Evolutionary conservation across 2,888 invertebrate species (phyloP).

Genomic region (Drosophila rubida): DNA sequence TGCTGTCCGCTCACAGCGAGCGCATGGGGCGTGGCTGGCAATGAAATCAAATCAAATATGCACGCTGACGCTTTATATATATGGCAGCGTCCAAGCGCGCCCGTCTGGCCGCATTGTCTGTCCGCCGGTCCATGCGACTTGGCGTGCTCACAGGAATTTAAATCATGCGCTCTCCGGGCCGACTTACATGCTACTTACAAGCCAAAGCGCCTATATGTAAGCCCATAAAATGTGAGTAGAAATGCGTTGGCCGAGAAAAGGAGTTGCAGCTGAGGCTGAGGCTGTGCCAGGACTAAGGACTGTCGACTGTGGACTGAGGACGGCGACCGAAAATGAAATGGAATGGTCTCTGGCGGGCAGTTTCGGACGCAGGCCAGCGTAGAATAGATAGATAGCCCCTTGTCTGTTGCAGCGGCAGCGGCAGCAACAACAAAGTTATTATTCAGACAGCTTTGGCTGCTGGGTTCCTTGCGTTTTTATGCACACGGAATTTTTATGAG

Average conservation of each 20-base stretch:
- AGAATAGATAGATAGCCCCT: slow-evolving; percentile 70
- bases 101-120: slow-evolving; percentile 15
- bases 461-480: slow-evolving; percentile 68
- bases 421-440: slow-evolving; percentile 73
- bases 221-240: slow-evolving; percentile 65
- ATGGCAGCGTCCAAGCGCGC: slow-evolving; percentile 24
- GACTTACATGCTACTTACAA: slow-evolving; percentile 79
- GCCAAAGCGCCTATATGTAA: slow-evolving; percentile 76
- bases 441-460: slow-evolving; percentile 54
- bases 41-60: slow-evolving; percentile 81
- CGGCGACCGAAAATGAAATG: slow-evolving; percentile 42
- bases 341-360: slow-evolving; percentile 77
- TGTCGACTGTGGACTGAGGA: not conserved
- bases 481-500: slow-evolving; percentile 85
- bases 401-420: slow-evolving; percentile 24
- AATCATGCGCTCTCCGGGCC: slow-evolving; percentile 62
- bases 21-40: slow-evolving; percentile 53
- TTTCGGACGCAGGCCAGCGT: slow-evolving; percentile 56
- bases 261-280: slow-evolving; percentile 15
- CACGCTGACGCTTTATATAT: slow-evolving; percentile 74
- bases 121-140: slow-evolving; percentile 49
- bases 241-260: slow-evolving; percentile 24
- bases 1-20: slow-evolving; percentile 26
- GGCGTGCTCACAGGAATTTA: slow-evolving; percentile 80
- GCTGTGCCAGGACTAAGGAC: not conserved